phyloP scores from a whole-genome alignment of 2,797 vertebrate species.

The Taenioides sp. region DNA sequence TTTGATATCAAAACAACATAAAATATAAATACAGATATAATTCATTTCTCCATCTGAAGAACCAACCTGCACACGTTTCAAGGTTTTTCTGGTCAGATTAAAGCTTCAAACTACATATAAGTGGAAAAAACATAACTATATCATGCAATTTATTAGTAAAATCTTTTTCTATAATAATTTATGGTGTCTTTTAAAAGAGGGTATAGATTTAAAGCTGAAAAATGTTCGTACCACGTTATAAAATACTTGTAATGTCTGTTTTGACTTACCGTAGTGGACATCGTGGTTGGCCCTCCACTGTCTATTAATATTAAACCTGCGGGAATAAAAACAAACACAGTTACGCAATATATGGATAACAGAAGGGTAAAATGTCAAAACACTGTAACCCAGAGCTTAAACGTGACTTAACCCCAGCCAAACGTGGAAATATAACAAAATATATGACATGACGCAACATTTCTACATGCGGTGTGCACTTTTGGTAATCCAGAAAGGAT shows the following conservation, averaged over 20 bases:
- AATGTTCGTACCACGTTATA: not conserved
- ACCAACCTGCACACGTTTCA: no score
- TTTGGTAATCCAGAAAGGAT: accelerated
- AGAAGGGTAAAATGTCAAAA: not conserved
- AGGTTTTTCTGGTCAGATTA: no score
- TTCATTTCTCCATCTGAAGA: no score
- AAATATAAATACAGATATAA: no score
- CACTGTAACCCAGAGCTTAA: not conserved
- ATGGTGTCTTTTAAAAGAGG: not conserved
- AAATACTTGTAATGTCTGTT: not conserved
- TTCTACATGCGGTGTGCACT: no score
- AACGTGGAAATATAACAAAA: not conserved
- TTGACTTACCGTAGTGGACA: constrained; percentile 66
- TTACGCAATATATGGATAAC: not conserved
- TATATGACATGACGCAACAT: constrained; percentile 29
- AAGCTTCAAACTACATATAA: no score
- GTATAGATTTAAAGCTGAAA: not conserved
- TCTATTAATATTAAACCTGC: constrained; percentile 20
- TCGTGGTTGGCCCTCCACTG: constrained; percentile 23
- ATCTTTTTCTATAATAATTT: not conserved
- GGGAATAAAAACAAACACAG: not conserved
- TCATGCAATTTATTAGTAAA: not conserved
- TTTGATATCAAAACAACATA: no score
- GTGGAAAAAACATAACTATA: no score
- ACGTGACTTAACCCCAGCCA: no score